phyloP scores from a whole-genome alignment of 2,113 vertebrate species.

The Brachyhypopomus occidentalis region DNA sequence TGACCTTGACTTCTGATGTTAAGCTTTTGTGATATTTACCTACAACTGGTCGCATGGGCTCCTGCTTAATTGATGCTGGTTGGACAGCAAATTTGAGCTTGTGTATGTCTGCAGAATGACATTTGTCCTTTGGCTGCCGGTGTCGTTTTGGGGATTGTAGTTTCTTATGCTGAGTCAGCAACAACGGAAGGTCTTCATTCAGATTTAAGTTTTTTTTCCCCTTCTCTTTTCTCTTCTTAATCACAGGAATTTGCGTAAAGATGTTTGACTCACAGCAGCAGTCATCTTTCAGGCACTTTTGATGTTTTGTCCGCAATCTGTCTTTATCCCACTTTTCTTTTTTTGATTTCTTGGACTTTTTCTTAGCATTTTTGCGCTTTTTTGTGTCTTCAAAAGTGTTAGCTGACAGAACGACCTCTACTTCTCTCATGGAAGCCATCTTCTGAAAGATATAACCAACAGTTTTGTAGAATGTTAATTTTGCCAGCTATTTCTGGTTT shows the following conservation, averaged over 20 bases:
- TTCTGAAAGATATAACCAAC: slow-evolving; percentile 37
- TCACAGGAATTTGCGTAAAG: slow-evolving; percentile 9
- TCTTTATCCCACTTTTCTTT: slow-evolving; percentile 28
- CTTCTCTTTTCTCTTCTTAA: slow-evolving; percentile 58
- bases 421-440: slow-evolving; percentile 55
- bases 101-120: background rate
- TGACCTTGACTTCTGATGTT: slow-evolving; percentile 32
- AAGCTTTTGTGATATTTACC: background rate
- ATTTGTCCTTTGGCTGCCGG: background rate
- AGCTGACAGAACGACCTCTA: background rate
- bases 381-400: slow-evolving; percentile 3
- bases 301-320: slow-evolving; percentile 24
- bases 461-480: background rate
- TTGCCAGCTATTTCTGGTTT: background rate
- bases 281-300: background rate
- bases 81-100: background rate
- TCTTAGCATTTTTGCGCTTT: slow-evolving; percentile 56
- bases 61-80: background rate
- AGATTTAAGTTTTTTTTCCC: background rate
- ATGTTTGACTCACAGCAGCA: background rate
- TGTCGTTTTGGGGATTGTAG: background rate
- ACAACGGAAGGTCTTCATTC: background rate
- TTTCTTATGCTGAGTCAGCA: slow-evolving; percentile 11
- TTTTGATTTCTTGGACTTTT: slow-evolving; percentile 55
- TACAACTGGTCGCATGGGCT: background rate